phyloP scores from a whole-genome alignment of 2,113 vertebrate species.

The Gorilla gorilla region DNA sequence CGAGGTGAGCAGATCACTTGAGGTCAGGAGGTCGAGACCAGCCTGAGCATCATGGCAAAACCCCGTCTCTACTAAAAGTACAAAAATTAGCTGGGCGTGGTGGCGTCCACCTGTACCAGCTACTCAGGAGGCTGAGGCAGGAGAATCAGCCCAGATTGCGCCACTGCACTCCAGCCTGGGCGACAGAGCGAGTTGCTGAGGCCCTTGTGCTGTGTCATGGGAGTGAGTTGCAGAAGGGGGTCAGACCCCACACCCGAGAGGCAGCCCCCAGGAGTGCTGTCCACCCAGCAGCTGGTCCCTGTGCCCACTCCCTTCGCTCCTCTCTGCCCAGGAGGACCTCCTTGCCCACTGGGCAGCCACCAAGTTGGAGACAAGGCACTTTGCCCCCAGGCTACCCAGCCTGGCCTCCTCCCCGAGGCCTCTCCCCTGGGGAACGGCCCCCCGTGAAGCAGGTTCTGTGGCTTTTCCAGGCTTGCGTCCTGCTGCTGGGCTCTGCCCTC shows the following conservation, averaged over 20 bases:
- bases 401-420: not conserved
- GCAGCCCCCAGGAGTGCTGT: not conserved
- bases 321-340: not conserved
- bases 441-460: not conserved
- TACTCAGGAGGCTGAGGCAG: no score
- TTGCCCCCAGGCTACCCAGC: not conserved
- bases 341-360: not conserved
- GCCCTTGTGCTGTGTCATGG: no score
- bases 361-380: not conserved
- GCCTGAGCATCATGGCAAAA: not conserved
- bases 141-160: no score
- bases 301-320: not conserved
- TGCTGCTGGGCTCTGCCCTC: not conserved
- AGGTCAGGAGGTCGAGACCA: not conserved
- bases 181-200: rapidly evolving
- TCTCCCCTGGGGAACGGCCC: not conserved
- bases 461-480: not conserved
- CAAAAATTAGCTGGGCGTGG: no score
- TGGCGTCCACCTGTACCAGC: no score
- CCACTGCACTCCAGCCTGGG: no score
- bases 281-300: no score
- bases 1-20: not conserved
- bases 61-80: not conserved
- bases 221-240: not conserved
- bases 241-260: rapidly evolving